Base-by-base conservation (phyloP, 2,888 invertebrate genomes). In the Seira ritae region DNA sequence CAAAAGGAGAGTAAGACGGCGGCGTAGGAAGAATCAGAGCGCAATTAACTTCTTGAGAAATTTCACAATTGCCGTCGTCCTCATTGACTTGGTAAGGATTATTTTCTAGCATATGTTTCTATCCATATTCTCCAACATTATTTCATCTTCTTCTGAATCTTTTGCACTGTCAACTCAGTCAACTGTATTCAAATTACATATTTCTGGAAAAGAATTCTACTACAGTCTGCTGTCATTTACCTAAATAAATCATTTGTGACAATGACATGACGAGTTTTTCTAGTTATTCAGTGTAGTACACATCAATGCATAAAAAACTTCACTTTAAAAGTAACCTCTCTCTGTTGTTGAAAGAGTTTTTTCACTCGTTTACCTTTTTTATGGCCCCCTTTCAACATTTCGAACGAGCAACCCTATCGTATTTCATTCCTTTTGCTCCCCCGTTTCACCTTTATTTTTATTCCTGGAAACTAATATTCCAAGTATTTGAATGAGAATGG, bases 11-110 rank as follows among this genome's bases (percentile, higher is more conserved):
- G 1, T 8, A n/a, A 1, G n/a, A n/a, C 17, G 73, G 31, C 70
- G 65, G n/a, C 65, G 62, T 15, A 31, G 67, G 17, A 31, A 68
- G 62, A 81, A 81, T 67, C 81, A 75, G 12, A 72, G 67, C 17
- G 76, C 76, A 0, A 77, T 82, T 67, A 72, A 76, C 60, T 77
- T 82, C 68, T 76, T 82, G 20, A 74, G 76, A 17, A 60, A 76
- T 1, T 70, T 83, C 24, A 75, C 78, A 22, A 46, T 86, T 2
- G 74, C 74, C 17, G 80, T 86, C 23, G 84, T 85, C 19, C 31
- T 83, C 23, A 84, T 86, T 60, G 86, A 86, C 46, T 70, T 86
- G 86, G 86, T 86, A 84, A 86, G 86, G 37, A 19, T 46, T 50
- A 67, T 75, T 75, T 46, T 67, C 66, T 24, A 42, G n/a, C 22